Conservation (phyloP, 2,888 invertebrate genomes). For the Aproaerema taeniolella region DNA sequence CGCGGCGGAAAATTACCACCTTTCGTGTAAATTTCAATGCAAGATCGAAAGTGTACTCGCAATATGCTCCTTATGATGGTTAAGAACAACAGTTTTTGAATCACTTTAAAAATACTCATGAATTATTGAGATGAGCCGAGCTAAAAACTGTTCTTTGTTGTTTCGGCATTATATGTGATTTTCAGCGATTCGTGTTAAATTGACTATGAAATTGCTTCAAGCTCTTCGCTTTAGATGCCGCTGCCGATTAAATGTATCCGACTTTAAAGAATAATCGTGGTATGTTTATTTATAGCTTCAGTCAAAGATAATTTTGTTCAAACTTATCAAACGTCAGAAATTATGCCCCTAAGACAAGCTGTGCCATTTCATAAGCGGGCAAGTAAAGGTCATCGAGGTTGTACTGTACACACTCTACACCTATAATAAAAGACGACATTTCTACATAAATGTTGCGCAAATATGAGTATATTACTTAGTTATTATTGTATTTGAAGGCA, state of each 20-base stretch:
- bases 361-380: too few relatives aligned
- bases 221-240: constrained; percentile 4
- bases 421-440: too few relatives aligned
- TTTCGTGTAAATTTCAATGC: constrained; percentile 67
- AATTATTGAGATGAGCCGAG: constrained; percentile 52
- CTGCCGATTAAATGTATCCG: constrained; percentile 1
- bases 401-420: too few relatives aligned
- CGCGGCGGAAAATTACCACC: constrained; percentile 65
- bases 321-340: too few relatives aligned
- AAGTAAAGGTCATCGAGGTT: too few relatives aligned
- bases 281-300: too few relatives aligned
- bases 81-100: constrained; percentile 40
- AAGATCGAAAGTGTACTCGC: constrained; percentile 54
- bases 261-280: too few relatives aligned
- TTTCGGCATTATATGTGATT: constrained; percentile 42
- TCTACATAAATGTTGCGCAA: too few relatives aligned
- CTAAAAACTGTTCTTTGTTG: constrained; percentile 44
- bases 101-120: constrained; percentile 47
- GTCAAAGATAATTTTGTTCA: too few relatives aligned
- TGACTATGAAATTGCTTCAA: constrained; percentile 50
- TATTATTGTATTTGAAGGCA: too few relatives aligned
- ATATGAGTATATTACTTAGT: too few relatives aligned
- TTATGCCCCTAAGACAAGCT: too few relatives aligned
- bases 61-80: constrained; percentile 37
- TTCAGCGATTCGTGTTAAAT: constrained; percentile 51